phyloP scores from a whole-genome alignment of 2,888 invertebrate genomes.

The Cordilura impudica region DNA sequence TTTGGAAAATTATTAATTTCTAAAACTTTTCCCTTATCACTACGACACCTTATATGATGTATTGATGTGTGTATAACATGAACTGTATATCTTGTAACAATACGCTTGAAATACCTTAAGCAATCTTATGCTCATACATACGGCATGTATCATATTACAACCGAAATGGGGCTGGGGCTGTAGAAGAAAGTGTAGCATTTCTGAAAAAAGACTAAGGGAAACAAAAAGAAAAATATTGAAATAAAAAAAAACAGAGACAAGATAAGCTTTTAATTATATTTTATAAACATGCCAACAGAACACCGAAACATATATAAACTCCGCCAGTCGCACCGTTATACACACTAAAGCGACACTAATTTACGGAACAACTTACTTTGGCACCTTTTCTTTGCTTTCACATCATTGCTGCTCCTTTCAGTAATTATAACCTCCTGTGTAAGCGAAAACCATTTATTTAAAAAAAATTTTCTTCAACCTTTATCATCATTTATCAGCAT shows the following conservation, averaged over 20 bases:
- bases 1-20: too few species aligned
- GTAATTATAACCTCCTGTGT: not conserved
- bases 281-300: not conserved
- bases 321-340: not conserved
- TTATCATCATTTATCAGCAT: constrained; percentile 24
- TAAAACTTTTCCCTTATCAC: too few species aligned
- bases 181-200: too few species aligned
- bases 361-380: not conserved
- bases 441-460: constrained; percentile 11
- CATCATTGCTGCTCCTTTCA: not conserved
- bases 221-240: not conserved
- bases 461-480: not conserved
- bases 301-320: not conserved
- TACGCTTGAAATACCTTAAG: too few species aligned
- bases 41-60: too few species aligned
- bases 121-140: too few species aligned
- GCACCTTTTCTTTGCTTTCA: too few species aligned
- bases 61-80: too few species aligned
- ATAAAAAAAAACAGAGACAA: not conserved
- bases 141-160: too few species aligned
- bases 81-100: too few species aligned
- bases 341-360: not conserved
- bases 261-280: constrained; percentile 20
- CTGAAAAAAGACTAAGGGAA: not conserved
- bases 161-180: too few species aligned